These are phyloP conservation scores for Clarias platycephalus DNA, from an alignment of 2,797 vertebrate species.

Conservation along the genomic window DNA sequence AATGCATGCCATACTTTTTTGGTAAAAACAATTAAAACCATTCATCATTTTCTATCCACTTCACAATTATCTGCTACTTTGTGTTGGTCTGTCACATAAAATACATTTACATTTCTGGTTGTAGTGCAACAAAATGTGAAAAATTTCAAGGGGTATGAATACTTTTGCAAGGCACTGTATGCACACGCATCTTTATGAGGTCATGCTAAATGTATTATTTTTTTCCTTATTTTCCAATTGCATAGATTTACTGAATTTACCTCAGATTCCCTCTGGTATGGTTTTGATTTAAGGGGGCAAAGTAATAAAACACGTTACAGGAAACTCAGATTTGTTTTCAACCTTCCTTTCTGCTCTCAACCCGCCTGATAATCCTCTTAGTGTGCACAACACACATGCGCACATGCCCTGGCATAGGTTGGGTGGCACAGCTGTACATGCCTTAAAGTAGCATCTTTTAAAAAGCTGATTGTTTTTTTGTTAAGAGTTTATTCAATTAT, in stretches of 20 bases:
- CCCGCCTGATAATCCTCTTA: background rate
- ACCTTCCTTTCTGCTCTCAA: background rate
- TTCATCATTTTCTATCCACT: no score
- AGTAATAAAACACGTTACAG: background rate
- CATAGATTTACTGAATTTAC: background rate
- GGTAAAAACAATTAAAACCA: no score
- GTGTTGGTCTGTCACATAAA: no score
- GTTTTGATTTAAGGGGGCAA: background rate
- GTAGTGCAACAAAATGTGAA: no score
- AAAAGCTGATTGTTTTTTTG: no score
- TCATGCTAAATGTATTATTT: background rate
- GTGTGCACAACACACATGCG: no score
- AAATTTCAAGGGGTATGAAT: no score
- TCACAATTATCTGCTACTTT: no score
- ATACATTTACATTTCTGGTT: no score
- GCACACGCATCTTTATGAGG: background rate
- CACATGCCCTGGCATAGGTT: background rate
- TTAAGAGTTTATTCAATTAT: no score
- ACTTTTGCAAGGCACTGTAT: background rate
- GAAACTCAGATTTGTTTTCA: conserved; percentile 7
- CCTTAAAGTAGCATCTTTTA: no score
- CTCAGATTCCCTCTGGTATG: background rate
- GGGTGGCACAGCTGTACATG: background rate
- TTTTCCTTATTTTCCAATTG: background rate
- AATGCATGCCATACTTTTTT: no score